Percentiles rank a stretch among this genome's conserved stretches.
phyloP scores from a whole-genome alignment of 2,797 vertebrate genomes.

The Erithacus rubecula region DNA sequence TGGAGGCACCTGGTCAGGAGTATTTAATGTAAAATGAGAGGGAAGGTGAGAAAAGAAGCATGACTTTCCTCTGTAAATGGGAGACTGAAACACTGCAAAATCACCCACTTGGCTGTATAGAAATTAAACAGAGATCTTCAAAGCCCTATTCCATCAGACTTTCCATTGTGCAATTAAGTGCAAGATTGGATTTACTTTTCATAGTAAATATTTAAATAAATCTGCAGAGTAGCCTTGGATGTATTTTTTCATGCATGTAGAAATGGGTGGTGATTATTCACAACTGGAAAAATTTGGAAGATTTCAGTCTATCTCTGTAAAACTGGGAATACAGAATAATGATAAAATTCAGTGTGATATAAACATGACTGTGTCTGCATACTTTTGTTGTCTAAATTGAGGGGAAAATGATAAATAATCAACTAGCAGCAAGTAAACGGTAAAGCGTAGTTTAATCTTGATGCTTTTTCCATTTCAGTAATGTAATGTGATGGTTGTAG shows the following conservation, averaged over 20 bases:
- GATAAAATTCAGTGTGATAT: neutral
- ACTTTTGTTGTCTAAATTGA: conserved; percentile 18
- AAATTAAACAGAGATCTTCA: neutral
- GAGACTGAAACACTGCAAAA: neutral
- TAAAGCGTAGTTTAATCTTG: conserved; percentile 48
- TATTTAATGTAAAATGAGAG: neutral
- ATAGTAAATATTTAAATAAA: neutral
- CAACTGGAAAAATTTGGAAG: neutral
- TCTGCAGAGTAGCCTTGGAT: neutral
- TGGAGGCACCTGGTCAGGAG: neutral
- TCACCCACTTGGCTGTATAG: neutral
- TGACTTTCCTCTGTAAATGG: neutral
- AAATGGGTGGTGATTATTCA: neutral
- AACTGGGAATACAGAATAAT: neutral
- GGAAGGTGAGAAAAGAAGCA: neutral
- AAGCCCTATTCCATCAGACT: neutral
- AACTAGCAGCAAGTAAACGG: conserved; percentile 19
- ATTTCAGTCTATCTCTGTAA: neutral
- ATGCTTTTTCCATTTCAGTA: conserved; percentile 61
- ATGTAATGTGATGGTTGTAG: conserved; percentile 13
- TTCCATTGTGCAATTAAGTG: neutral
- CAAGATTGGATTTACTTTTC: neutral
- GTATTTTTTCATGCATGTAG: neutral
- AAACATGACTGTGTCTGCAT: neutral
- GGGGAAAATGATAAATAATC: conserved; percentile 44